Evolutionary conservation across 2,113 vertebrate genomes (phyloP), one percentile per base, ranked within the genome.

Genomic region (Anhinga anhinga): DNA sequence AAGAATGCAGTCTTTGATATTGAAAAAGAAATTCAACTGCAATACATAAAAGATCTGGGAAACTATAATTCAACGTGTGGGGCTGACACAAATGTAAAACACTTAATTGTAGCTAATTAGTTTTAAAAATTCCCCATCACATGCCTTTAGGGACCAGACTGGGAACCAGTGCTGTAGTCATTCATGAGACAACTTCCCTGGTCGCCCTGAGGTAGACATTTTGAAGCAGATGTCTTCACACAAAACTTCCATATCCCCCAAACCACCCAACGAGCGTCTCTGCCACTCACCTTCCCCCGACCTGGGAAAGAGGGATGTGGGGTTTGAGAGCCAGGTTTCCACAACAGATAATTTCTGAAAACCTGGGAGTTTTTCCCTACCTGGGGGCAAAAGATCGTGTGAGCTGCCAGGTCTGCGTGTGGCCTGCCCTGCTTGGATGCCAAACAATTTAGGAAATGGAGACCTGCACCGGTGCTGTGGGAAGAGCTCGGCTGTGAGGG

Each of bases 1-100:
- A 94, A 91, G 49, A 89, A 91, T 74, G 36, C 29, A 86, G 79
- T 70, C 67, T 93, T 95, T 86, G 58, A 86, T 95, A 78, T 42
- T 30, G 65, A 92, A 90, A 92, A 92, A 82, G 90, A 92, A 96
- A 88, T 82, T 88, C 85, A 73, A 53, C 90, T 92, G 79, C 50
- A 90, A 32, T 45, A 59, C 53, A 42, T 86, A 58, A 90, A 94
- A 90, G 38, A 81, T 74, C 63, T 66, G 85, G 70, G 84, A 91
- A 94, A 63, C 56, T 49, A 15, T 85, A 76, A 94, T 76, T 95
- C 87, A 91, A 21, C 9, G 10, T 65, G 25, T 36, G 36, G n/a
- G 67, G 56, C 56, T 91, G 86, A 59, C 67, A 78, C 32, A 78
- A 87, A 66, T 65, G 30, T 80, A 53, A 74, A 96, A 65, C 26